Base-by-base conservation (phyloP, 64 coral and sea anemone species). In the Orbicella faveolata region DNA sequence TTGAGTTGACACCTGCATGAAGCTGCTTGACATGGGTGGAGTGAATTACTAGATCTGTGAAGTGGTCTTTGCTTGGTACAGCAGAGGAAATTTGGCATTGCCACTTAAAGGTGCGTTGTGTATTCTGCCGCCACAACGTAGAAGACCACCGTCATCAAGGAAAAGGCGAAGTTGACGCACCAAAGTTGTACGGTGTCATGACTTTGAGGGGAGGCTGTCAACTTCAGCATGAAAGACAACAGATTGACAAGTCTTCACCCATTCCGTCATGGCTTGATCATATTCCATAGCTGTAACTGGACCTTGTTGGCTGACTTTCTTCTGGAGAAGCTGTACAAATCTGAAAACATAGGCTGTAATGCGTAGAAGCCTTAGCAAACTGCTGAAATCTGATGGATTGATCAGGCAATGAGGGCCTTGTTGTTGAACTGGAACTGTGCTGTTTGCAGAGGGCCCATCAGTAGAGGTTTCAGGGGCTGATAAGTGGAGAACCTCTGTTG, bases 41-140 rank as follows among this genome's bases (percentile, higher is more conserved):
- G n/a, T 44, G 23, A 36, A 92, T 87, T 15, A 86, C 25, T 5
- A 92, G 53, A 7, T 74, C 57, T 57, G 69, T 41, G 65, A 88
- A 41, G 6, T 36, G 33, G 19, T 80, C 23, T 23, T 69, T 81
- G 23, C 25, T 59, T 48, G 65, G 90, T 34, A 86, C 37, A 92
- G 69, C 10, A 87, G 6, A 23, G 84, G 84, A 73, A 73, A 87
- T 70, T 87, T 75, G 26, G 61, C 19, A 19, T 63, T 63, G 61
- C 19, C 61, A 73, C 13, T 82, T 51, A 41, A 44, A 12, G 76
- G 83, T 51, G 76, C 81, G 37, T 87, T 90, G 65, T 90, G 81
- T 44, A 94, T 90, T 82, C 88, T 90, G 61, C 88, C 93, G 30
- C 66, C 93, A 73, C 93, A 95, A 75, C 83, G 81, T 86, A 95